Percentiles rank a stretch among this genome's conserved stretches.
These are phyloP conservation scores for Lacerta bilineata DNA, from an alignment of 2,797 vertebrate species.

Conservation along the genomic window DNA sequence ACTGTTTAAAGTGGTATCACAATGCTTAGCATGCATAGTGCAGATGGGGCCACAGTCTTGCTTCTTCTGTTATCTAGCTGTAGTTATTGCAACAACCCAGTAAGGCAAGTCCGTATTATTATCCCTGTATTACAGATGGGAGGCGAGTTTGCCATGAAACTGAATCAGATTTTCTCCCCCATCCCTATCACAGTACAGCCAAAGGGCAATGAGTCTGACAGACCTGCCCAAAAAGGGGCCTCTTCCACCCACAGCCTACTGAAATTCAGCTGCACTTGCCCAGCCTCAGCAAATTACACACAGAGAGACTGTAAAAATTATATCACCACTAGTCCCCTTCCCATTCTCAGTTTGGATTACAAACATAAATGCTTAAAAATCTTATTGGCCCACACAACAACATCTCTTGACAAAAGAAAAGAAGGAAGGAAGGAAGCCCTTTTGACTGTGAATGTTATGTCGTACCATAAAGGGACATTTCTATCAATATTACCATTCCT, in stretches of 20 bases:
- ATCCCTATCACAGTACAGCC: neutral
- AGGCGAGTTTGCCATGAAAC: no score
- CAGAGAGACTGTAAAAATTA: slow-evolving; percentile 8
- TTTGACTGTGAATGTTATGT: neutral
- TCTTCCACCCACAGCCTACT: neutral
- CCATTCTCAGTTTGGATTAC: neutral
- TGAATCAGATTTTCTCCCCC: no score
- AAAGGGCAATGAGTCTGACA: neutral
- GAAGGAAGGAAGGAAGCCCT: neutral
- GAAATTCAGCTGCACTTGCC: neutral
- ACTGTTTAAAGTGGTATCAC: no score
- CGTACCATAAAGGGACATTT: slow-evolving; percentile 32
- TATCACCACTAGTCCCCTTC: accelerated
- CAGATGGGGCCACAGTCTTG: no score
- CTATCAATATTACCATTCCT: slow-evolving; percentile 56
- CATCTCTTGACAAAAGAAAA: slow-evolving; percentile 20
- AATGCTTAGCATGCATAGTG: no score
- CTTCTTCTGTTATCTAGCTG: no score
- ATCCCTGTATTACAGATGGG: no score
- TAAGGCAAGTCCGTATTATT: no score
- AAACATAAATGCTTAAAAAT: slow-evolving; percentile 9
- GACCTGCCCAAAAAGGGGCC: neutral
- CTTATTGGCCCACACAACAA: neutral
- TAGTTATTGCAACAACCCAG: no score
- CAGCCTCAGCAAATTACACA: neutral